Evolutionary conservation across 2,888 invertebrate species (phyloP).

Genomic region (Papilio gigon): DNA sequence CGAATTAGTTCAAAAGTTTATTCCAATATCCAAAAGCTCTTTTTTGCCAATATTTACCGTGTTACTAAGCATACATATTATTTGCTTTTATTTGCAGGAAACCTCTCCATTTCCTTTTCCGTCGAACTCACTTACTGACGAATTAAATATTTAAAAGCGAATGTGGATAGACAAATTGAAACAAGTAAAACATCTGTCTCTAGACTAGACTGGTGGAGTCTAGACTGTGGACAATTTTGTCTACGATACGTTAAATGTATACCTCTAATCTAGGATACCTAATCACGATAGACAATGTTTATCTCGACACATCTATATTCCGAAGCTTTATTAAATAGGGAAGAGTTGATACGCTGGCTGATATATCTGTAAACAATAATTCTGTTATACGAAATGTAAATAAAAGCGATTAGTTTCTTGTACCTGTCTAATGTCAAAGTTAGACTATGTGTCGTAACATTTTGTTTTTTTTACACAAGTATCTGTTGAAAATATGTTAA

Average conservation of each 20-base stretch:
- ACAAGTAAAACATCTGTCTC: no score
- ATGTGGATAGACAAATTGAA: no score
- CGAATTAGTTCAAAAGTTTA: slow-evolving; percentile 14
- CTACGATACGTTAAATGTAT: no score
- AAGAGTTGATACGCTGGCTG: neutral
- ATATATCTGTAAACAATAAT: neutral
- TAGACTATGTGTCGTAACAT: neutral
- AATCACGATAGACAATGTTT: neutral
- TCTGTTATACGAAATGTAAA: neutral
- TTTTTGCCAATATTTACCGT: neutral
- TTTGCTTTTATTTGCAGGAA: neutral
- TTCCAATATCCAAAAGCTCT: neutral
- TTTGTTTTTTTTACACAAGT: neutral
- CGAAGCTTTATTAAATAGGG: no score
- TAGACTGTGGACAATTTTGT: neutral
- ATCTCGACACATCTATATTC: no score
- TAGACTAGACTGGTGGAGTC: no score
- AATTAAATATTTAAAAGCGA: no score
- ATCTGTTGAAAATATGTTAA: slow-evolving; percentile 4
- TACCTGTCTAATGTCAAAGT: no score
- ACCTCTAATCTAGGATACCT: no score
- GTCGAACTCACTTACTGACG: neutral
- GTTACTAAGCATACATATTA: neutral
- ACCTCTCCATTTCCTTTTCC: neutral
- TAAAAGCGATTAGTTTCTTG: neutral